These are phyloP conservation scores for Chiloscyllium punctatum DNA, from an alignment of 2,797 vertebrate genomes.

Conservation along the genomic window DNA sequence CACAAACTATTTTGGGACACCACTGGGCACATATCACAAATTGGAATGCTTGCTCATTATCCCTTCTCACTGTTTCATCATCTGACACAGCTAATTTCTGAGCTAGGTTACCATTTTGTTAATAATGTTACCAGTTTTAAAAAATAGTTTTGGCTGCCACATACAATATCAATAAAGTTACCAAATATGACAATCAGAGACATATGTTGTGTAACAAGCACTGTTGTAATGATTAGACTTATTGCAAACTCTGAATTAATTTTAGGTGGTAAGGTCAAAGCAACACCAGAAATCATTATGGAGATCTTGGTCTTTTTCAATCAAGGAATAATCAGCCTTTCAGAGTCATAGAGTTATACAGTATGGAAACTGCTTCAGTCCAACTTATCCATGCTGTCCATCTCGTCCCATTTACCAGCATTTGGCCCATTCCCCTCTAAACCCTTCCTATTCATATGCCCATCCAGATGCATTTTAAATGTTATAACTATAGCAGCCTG, in stretches of 20 bases:
- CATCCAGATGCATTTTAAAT: no score
- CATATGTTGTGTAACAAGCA: background rate
- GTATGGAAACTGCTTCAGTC: no score
- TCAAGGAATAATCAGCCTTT: background rate
- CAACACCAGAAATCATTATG: background rate
- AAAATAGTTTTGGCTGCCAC: background rate
- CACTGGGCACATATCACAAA: background rate
- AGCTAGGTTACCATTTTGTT: background rate
- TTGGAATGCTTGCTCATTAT: background rate
- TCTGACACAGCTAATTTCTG: background rate
- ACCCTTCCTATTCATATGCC: no score
- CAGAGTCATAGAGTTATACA: no score
- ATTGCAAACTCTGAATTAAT: background rate
- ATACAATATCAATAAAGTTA: background rate
- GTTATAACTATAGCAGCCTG: no score
- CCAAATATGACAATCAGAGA: background rate
- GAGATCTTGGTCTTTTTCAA: background rate
- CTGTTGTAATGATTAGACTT: background rate
- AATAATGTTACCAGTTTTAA: background rate
- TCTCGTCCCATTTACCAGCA: no score
- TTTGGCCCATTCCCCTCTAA: no score
- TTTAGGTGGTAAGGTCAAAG: background rate
- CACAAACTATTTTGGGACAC: background rate
- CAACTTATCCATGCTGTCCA: no score
- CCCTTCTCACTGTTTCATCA: background rate